phyloP scores from a whole-genome alignment of 2,888 invertebrate genomes.

The Thumatha senex region DNA sequence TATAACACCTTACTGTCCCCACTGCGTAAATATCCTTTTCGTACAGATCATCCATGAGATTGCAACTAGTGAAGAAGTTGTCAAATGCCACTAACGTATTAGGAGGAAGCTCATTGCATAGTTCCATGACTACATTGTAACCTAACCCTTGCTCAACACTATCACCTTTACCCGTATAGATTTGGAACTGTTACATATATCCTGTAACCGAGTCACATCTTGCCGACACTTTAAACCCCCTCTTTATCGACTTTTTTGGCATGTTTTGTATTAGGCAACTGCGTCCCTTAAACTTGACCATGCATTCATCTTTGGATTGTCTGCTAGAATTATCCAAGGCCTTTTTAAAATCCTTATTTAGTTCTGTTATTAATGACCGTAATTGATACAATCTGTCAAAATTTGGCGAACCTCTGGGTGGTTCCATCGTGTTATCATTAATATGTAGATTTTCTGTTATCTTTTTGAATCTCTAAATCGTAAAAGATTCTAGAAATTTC shows the following conservation, averaged over 20 bases:
- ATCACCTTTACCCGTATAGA: background rate
- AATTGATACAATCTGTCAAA: conserved; percentile 33
- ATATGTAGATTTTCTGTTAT: conserved; percentile 34
- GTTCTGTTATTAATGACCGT: conserved; percentile 25
- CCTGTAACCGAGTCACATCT: background rate
- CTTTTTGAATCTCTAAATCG: conserved; percentile 31
- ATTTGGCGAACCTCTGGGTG: conserved; percentile 18
- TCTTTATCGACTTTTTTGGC: conserved; percentile 20
- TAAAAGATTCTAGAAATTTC: conserved; percentile 26
- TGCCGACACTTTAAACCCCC: conserved; percentile 20
- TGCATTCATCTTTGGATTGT: conserved; percentile 7
- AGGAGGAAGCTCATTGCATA: conserved; percentile 25
- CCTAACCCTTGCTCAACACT: conserved; percentile 19
- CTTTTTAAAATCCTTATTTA: conserved; percentile 23
- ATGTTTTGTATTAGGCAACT: conserved; percentile 20
- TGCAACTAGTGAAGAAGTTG: conserved; percentile 40
- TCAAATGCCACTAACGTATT: conserved; percentile 43
- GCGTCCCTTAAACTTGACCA: conserved; percentile 22
- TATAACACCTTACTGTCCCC: conserved; percentile 32
- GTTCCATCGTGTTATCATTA: conserved; percentile 24
- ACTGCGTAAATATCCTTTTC: no score
- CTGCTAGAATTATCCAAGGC: conserved; percentile 21
- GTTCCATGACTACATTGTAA: conserved; percentile 28
- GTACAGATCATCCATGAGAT: conserved; percentile 20
- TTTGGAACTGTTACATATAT: background rate